These are phyloP conservation scores for Marmota monax DNA, from an alignment of 2,113 vertebrate genomes.

Conservation along the genomic window DNA sequence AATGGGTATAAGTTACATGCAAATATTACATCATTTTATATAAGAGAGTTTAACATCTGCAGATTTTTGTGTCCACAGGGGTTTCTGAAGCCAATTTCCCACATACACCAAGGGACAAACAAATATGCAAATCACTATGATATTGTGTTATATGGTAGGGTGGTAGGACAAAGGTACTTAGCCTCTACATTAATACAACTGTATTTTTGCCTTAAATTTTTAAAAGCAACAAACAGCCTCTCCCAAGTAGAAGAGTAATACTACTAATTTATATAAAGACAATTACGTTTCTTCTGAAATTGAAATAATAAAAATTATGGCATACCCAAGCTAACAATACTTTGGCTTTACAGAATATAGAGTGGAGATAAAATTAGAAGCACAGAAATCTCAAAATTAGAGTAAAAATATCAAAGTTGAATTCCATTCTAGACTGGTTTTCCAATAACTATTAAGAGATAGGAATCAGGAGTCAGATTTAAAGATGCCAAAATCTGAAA, in stretches of 20 bases:
- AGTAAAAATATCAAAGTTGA: constrained; percentile 62
- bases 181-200: not conserved
- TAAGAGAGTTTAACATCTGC: not conserved
- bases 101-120: not conserved
- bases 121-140: not conserved
- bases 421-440: constrained; percentile 50
- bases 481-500: constrained; percentile 68
- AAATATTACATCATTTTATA: not conserved
- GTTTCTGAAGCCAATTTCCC: not conserved
- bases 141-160: not conserved
- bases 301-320: constrained; percentile 49
- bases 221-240: not conserved
- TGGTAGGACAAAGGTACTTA: not conserved
- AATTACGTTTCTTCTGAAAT: constrained; percentile 48
- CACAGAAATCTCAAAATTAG: constrained; percentile 65
- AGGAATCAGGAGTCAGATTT: constrained; percentile 68
- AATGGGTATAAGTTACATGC: not conserved
- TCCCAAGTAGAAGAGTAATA: constrained; percentile 32
- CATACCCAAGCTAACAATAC: constrained; percentile 25
- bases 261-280: constrained; percentile 48
- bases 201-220: constrained; percentile 49
- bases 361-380: constrained; percentile 11
- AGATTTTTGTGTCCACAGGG: not conserved
- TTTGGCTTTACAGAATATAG: constrained; percentile 44
- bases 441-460: constrained; percentile 71